These are phyloP conservation scores for Chamaea fasciata DNA, from an alignment of 2,113 vertebrate species.

Conservation along the genomic window DNA sequence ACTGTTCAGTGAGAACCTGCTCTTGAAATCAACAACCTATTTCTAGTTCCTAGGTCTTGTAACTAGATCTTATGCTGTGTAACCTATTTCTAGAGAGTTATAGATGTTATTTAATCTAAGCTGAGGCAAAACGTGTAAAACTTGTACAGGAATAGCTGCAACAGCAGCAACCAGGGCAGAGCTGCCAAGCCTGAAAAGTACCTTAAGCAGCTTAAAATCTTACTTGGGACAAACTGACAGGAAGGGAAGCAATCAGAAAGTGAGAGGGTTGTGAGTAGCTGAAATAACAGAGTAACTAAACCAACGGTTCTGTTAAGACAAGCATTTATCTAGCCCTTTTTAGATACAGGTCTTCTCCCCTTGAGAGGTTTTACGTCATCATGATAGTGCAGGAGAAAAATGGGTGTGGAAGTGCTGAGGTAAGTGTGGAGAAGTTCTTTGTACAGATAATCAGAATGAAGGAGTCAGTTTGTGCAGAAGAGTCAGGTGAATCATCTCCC, in stretches of 20 bases:
- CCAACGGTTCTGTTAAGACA: not conserved
- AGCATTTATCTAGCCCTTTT: not conserved
- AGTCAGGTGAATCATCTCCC: not conserved
- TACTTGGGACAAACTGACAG: not conserved
- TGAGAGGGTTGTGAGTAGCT: not conserved
- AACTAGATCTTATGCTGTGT: not conserved
- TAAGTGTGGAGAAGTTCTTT: not conserved
- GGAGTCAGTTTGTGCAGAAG: not conserved
- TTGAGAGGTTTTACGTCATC: not conserved
- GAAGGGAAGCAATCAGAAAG: not conserved
- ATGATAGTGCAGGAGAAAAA: not conserved
- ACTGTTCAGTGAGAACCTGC: not conserved
- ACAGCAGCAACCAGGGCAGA: not conserved
- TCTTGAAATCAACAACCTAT: not conserved
- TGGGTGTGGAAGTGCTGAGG: not conserved
- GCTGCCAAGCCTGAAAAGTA: not conserved
- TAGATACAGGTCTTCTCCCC: not conserved
- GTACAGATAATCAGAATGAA: not conserved
- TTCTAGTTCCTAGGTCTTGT: not conserved
- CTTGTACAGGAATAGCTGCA: not conserved
- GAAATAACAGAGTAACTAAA: not conserved
- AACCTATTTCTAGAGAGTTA: not conserved
- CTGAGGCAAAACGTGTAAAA: not conserved
- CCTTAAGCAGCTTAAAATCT: not conserved
- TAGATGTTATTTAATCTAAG: not conserved